A percentile compares a stretch with the other conserved stretches of the same genome.
phyloP scores from a whole-genome alignment of 2,888 invertebrate genomes.

The Agonum fuliginosum region DNA sequence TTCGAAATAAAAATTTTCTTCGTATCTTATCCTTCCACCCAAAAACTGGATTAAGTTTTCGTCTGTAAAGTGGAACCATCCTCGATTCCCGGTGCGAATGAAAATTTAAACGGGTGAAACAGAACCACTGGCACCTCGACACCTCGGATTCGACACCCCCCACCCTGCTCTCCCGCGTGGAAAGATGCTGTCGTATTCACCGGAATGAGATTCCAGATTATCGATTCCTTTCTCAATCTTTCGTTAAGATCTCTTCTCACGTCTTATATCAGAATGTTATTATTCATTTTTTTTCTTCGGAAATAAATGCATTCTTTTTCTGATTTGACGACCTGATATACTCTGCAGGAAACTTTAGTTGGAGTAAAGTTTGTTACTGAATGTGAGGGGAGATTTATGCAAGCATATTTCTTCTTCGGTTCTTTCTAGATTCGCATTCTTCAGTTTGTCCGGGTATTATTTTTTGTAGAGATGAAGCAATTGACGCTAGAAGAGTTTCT shows the following conservation, averaged over 20 bases:
- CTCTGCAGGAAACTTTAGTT: conserved; percentile 30
- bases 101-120: conserved; percentile 53
- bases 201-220: conserved; percentile 48
- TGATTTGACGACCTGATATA: conserved; percentile 49
- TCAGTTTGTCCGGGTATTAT: too few relatives aligned
- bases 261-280: conserved; percentile 50
- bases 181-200: conserved; percentile 46
- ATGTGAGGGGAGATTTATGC: conserved; percentile 24
- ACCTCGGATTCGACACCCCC: neutral
- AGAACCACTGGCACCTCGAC: too few relatives aligned
- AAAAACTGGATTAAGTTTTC: too few relatives aligned
- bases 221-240: conserved; percentile 49
- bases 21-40: too few relatives aligned
- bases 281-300: conserved; percentile 42
- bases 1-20: too few relatives aligned
- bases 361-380: conserved; percentile 23
- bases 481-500: too few relatives aligned
- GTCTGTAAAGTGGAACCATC: too few relatives aligned
- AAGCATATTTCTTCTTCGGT: conserved; percentile 6
- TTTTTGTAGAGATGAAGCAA: neutral
- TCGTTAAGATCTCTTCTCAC: conserved; percentile 43
- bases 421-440: neutral
- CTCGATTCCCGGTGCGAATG: conserved; percentile 11
- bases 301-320: conserved; percentile 46
- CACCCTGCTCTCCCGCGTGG: neutral